Evolutionary conservation across 2,888 invertebrate genomes (phyloP).

Genomic region (Desoria tigrina): DNA sequence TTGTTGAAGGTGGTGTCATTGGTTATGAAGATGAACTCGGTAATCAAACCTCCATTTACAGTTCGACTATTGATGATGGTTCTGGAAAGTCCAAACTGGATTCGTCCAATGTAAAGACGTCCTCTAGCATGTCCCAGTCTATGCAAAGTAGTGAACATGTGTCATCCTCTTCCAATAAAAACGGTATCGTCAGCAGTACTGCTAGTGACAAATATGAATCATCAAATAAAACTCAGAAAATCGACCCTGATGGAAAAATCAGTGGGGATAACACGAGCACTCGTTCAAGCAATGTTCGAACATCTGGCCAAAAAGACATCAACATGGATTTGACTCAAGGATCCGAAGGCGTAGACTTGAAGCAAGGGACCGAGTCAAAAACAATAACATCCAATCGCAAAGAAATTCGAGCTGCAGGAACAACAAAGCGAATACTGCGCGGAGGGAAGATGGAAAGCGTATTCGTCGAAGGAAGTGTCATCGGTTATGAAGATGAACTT

Average conservation of each 20-base stretch:
- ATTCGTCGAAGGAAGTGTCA: slow-evolving; percentile 30
- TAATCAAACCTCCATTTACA: background rate
- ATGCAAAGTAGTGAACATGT: background rate
- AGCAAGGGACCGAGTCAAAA: slow-evolving; percentile 10
- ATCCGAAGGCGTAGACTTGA: background rate
- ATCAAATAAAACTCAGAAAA: no score
- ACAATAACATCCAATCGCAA: slow-evolving; percentile 24
- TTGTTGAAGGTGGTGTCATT: slow-evolving; percentile 29
- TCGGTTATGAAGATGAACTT: slow-evolving; percentile 12
- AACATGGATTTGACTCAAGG: background rate
- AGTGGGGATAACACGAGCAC: background rate
- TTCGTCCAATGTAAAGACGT: no score
- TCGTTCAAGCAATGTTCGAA: background rate
- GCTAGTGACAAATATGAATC: no score
- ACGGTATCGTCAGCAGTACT: no score
- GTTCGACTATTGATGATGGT: background rate
- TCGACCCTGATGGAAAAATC: background rate
- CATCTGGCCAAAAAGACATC: background rate
- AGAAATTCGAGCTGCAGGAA: slow-evolving; percentile 22
- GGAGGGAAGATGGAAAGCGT: slow-evolving; percentile 45
- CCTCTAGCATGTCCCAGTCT: no score
- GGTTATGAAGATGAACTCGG: slow-evolving; percentile 29
- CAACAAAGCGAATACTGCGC: slow-evolving; percentile 37
- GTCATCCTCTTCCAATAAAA: background rate
- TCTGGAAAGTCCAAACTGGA: background rate